These are phyloP conservation scores for Torymus texanus DNA, from an alignment of 2,888 invertebrate species.

Conservation along the genomic window DNA sequence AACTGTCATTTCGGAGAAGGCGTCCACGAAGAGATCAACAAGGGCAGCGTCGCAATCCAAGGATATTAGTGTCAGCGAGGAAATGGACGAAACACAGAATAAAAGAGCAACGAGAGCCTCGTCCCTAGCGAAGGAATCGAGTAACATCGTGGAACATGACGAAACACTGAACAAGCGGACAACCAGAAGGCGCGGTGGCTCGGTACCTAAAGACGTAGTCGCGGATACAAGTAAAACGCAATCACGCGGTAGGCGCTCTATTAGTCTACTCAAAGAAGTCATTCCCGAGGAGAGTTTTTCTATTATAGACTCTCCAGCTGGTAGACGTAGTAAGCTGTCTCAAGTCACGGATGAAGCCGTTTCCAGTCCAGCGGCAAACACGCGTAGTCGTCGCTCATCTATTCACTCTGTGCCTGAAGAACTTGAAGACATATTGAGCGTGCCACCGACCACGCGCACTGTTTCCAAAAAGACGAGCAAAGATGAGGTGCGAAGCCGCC, in stretches of 20 bases:
- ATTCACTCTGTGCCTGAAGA: conserved; percentile 68
- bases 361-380: conserved; percentile 60
- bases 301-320: conserved; percentile 35
- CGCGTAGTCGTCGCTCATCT: conserved; percentile 64
- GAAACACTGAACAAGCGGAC: conserved; percentile 21
- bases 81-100: background rate
- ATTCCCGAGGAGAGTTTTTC: conserved; percentile 59
- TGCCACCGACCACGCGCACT: background rate
- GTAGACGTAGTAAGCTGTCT: background rate
- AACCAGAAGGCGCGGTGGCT: conserved; percentile 61
- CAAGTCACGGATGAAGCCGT: background rate
- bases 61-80: conserved; percentile 53
- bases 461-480: conserved; percentile 20
- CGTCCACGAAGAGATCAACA: conserved; percentile 7
- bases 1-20: background rate
- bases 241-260: conserved; percentile 52
- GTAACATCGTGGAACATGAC: conserved; percentile 5
- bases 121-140: background rate
- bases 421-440: conserved; percentile 60
- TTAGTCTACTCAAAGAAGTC: conserved; percentile 61
- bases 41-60: conserved; percentile 46
- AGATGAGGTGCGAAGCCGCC: conserved; percentile 56
- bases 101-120: conserved; percentile 39
- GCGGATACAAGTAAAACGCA: conserved; percentile 22
- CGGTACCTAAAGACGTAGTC: conserved; percentile 64